A percentile compares a stretch with the other conserved stretches of the same genome.
These are phyloP conservation scores for Euproctis similis DNA, from an alignment of 2,888 invertebrate species.

Conservation along the genomic window DNA sequence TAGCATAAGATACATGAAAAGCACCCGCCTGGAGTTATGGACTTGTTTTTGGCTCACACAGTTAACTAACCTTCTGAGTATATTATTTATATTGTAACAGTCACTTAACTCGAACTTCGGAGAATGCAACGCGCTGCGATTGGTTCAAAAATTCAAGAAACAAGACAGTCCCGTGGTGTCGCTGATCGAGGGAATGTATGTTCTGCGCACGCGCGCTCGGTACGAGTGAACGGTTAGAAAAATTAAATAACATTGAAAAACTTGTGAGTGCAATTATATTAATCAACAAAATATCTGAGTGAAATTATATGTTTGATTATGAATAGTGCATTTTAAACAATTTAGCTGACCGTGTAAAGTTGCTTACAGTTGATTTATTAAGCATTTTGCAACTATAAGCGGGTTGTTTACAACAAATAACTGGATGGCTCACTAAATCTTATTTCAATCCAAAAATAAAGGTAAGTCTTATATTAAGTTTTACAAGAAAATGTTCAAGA, in stretches of 20 bases:
- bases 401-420: conserved; percentile 3
- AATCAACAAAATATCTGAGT: conserved; percentile 15
- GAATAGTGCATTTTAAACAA: conserved; percentile 21
- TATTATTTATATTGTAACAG: too few species aligned
- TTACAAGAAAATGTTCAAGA: neutral
- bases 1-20: too few species aligned
- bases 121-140: conserved; percentile 55
- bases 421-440: conserved; percentile 14
- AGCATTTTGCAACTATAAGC: conserved; percentile 31
- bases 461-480: conserved; percentile 29
- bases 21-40: too few species aligned
- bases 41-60: too few species aligned
- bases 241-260: conserved; percentile 22
- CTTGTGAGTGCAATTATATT: conserved; percentile 15
- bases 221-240: conserved; percentile 32
- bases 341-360: conserved; percentile 30
- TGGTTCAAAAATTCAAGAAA: conserved; percentile 25
- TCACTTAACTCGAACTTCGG: conserved; percentile 45
- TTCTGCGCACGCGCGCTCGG: conserved; percentile 36
- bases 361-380: conserved; percentile 42
- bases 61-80: too few species aligned
- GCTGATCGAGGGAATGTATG: conserved; percentile 25
- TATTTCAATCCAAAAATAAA: conserved; percentile 39
- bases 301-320: conserved; percentile 9
- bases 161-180: conserved; percentile 35